These are phyloP conservation scores for Drosophila ambigua DNA, from an alignment of 1,140 invertebrate species.

Conservation along the genomic window DNA sequence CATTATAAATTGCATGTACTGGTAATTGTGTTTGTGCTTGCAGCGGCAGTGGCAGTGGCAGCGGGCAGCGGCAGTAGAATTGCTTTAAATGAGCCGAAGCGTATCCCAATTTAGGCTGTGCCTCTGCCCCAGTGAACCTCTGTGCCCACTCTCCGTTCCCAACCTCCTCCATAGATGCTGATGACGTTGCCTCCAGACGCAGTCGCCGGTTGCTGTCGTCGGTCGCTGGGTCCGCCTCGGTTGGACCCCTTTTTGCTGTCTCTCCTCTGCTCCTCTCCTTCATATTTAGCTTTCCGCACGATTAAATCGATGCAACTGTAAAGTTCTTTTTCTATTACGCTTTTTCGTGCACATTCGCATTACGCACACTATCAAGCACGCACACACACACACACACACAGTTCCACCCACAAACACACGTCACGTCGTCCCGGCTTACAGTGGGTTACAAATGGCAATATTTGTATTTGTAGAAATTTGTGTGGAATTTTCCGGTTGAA, in stretches of 20 bases:
- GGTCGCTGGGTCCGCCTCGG: conserved; percentile 22
- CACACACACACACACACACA: conserved; percentile 19
- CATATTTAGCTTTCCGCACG: conserved; percentile 83
- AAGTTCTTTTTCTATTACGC: conserved; percentile 81
- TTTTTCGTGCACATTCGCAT: conserved; percentile 62
- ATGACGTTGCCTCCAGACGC: conserved; percentile 63
- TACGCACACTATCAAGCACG: conserved; percentile 56
- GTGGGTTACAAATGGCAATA: background rate
- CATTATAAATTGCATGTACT: conserved; percentile 80
- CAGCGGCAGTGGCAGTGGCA: conserved; percentile 33
- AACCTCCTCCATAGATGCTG: conserved; percentile 14
- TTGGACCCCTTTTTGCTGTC: background rate
- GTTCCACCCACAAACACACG: background rate
- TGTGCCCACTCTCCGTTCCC: conserved; percentile 5
- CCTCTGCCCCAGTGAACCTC: conserved; percentile 21
- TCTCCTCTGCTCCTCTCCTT: conserved; percentile 27
- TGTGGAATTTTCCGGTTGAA: too few relatives aligned
- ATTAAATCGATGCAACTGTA: conserved; percentile 83
- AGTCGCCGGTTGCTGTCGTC: conserved; percentile 29
- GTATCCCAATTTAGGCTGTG: conserved; percentile 79
- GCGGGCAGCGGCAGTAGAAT: conserved; percentile 53
- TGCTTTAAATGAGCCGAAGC: conserved; percentile 80
- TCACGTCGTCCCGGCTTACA: too few relatives aligned
- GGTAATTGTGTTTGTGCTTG: conserved; percentile 65
- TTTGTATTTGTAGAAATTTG: background rate